phyloP scores from a whole-genome alignment of 1,140 invertebrate genomes.

The Phymastichus coffea region DNA sequence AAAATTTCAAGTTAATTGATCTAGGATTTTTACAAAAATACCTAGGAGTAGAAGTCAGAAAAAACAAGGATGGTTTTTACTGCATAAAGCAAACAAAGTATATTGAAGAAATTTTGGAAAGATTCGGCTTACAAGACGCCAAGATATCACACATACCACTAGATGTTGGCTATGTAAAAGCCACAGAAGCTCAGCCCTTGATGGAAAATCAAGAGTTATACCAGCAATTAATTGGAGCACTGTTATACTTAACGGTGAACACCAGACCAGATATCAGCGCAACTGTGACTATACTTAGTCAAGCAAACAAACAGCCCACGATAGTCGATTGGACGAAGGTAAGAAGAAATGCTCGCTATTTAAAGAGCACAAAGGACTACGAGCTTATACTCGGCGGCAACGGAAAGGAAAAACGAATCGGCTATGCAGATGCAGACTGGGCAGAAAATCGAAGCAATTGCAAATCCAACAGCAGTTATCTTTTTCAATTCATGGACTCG shows the following conservation, averaged over 20 bases:
- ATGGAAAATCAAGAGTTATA: neutral
- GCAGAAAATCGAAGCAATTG: slow-evolving; percentile 21
- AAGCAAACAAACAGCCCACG: slow-evolving; percentile 30
- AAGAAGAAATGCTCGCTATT: slow-evolving; percentile 33
- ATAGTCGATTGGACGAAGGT: slow-evolving; percentile 30
- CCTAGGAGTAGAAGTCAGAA: neutral
- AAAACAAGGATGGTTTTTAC: neutral
- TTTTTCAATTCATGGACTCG: slow-evolving; percentile 22
- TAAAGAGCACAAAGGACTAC: too few relatives aligned
- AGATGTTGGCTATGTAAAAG: slow-evolving; percentile 16
- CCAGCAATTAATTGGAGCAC: slow-evolving; percentile 11
- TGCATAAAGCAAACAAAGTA: neutral
- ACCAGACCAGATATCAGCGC: slow-evolving; percentile 23
- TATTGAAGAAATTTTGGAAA: neutral
- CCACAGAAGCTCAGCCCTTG: neutral
- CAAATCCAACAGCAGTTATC: slow-evolving; percentile 33
- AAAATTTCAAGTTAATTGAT: neutral
- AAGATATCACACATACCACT: neutral
- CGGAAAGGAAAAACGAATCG: slow-evolving; percentile 24
- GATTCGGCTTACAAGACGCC: neutral
- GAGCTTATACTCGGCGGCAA: neutral
- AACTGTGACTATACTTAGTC: slow-evolving; percentile 34
- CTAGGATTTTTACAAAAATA: neutral
- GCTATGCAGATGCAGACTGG: too few relatives aligned
- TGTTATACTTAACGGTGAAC: neutral